Evolutionary conservation across 2,113 vertebrate genomes (phyloP), one percentile per base, ranked within the genome.

Genomic region (Buteo buteo): DNA sequence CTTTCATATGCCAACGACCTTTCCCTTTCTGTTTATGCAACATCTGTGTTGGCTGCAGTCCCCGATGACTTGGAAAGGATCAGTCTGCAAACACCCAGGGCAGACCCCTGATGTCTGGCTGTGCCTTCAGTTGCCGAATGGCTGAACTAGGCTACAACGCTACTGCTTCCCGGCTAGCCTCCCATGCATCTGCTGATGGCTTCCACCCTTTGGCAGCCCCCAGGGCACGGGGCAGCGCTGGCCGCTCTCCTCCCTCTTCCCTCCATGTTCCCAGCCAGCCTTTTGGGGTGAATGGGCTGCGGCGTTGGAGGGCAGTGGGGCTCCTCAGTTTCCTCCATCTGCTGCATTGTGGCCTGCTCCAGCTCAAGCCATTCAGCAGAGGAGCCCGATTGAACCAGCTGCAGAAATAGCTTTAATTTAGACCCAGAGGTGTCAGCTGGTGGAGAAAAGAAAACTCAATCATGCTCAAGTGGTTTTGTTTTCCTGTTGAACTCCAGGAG

Each of bases 11-110:
- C 32, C 2, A 7, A 17, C 0, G 6, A 7, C 34, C 16, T 64
- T 36, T 36, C 42, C 57, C 24, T 50, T 26, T 83, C 9, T 34
- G 14, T 66, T 58, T 20, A 6, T 38, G 26, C 81, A 54, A 32
- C 7, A 21, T 15, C 57, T 3, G 0, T 1, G 3, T 13, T 0
- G 3, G 29, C 31, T 36, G 49, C 72, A 16, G 50, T 15, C 26
- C 17, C 57, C 2, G 2, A 12, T 1, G n/a, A 25, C 38, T 10
- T 50, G 67, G 16, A 24, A 1, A 36, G 22, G 42, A 10, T 38
- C 7, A 3, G 9, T 4, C 10, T 57, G 44, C 34, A 19, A 29
- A 36, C 24, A 11, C 11, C 40, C 7, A 3, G 44, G 26, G 28
- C 70, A 70, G 49, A 44, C 13, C 42, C 31, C n/a, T 2, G 4